Base-by-base conservation (phyloP, 2,113 vertebrate species). In the Oostethus manadensis region DNA sequence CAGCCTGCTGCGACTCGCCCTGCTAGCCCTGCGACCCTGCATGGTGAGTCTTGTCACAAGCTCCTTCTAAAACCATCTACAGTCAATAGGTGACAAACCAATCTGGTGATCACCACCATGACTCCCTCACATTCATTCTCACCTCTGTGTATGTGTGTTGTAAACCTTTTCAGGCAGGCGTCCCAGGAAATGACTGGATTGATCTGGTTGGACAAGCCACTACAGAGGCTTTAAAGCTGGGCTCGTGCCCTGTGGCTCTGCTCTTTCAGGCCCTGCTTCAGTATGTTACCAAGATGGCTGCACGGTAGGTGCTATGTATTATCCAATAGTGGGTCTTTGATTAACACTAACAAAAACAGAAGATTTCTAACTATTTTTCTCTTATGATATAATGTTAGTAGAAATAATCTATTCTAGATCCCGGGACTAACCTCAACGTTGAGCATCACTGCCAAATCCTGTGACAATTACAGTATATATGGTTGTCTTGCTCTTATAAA, bases 211-310 rank as follows among this genome's bases (percentile, higher is more conserved):
- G 88, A 22, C 96, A 99, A 78, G 97, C 97, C 56, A 95, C 93
- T 55, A 60, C 88, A 43, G 96, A 99, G 83, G 93, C 88, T 54
- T 66, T 95, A 81, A 98, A 97, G 73, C 86, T 95, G 74, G 88
- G 83, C 58, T 78, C 88, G 6, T 95, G 88, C 43, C 93, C 94
- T 0, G 46, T 95, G 69, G 93, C 93, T 21, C 50, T 85, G 44
- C 91, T 99, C 10, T 80, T 96, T 26, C 97, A 96, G 86, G 94
- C 93, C 2, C 85, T 99, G 63, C 83, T 94, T 15, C 96, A 99
- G 56, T 98, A 91, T 79, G 84, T 78, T 21, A 80, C 79, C 51
- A 97, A 95, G 85, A 94, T 92, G 90, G 85, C 89, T 20, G 89
- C 94, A 20, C 92, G 96, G 97, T 98, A 51, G 21, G 75, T 60